Evolutionary conservation across 2,113 vertebrate genomes (phyloP), one percentile per base, ranked within the genome.

Genomic region (Petrocephalus zakoni): DNA sequence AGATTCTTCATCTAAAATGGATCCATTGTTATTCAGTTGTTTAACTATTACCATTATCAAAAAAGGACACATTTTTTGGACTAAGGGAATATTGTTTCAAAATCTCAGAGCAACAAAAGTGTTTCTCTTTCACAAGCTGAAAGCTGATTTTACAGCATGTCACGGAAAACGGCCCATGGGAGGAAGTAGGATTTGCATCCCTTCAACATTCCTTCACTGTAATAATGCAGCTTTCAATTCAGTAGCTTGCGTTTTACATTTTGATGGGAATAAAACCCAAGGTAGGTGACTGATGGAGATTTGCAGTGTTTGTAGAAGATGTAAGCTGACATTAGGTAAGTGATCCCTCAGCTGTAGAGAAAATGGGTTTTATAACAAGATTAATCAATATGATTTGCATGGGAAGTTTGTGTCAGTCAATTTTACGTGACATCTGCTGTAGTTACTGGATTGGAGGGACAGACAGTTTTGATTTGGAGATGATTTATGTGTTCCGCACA

Each of bases 401-500:
- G 87, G 91, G 75, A 92, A 85, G 91, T 89, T 89, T 88, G 88
- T 95, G 94, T 95, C 94, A 95, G 90, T 95, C 93, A 93, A 90
- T 92, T 91, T 94, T 90, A 90, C 91, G 88, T 94, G 92, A 93
- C 96, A 95, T 95, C 95, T 97, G 95, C 93, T 91, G 88, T 91
- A 94, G 93, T 93, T 93, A 92, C 92, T 94, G 92, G 90, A 93
- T 90, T 92, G 91, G 94, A 92, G 94, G 92, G 92, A 93, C 81
- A 94, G 94, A 94, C 92, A 92, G 8, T 92, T 96, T 95, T 96
- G 95, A 97, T 96, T 90, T 13, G 82, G 89, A 89, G 90, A 93
- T 96, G 96, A 97, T 96, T 97, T 96, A 96, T 97, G 95, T 94
- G 93, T 94, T 91, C 91, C 91, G 89, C 95, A 94, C 94, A 94